Base-by-base conservation (phyloP, 2,797 vertebrate species). In the Acridotheres tristis region DNA sequence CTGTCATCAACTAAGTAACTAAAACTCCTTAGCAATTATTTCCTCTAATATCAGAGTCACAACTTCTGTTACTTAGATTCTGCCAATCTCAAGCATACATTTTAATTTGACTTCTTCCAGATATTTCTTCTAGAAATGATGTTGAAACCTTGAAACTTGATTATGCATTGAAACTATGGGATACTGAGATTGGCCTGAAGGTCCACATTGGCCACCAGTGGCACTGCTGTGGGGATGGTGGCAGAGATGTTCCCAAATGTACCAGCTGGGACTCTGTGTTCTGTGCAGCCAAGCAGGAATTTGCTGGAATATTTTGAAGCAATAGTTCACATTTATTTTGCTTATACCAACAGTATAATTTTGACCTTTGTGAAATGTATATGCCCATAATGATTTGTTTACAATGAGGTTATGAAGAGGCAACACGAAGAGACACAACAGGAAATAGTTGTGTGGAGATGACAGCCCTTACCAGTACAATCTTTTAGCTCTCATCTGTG, bases 191-290 rank as follows among this genome's bases (percentile, higher is more conserved):
- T 42, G 54, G 81, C 34, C 38, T 78, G 74, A 90, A 90, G 48
- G 13, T 36, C 27, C 25, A 11, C 23, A 11, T 16, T 0, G 2
- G 30, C 48, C 25, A 40, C 9, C 29, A 22, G 25, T 25, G 17
- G 11, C 40, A 6, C 16, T 69, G 65, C 73, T 54, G 32, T 23
- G 34, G 51, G 36, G 29, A 45, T 40, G 32, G 11, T 11, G 48
- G 27, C 1, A 5, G 48, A 34, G n/a, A 9, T 5, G 1, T 50
- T 38, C 22, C 32, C 25, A 0, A 21, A 22, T 1, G 32, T 27
- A 54, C 29, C 34, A 47, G 34, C 23, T 54, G 32, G 27, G 38
- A 67, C 29, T 47, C 45, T 53, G 14, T 45, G 67, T 32, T 74
- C 18, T 6, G 4, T 26, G 16, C 65, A 74, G 68, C n/a, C 54